Evolutionary conservation across 2,113 vertebrate genomes (phyloP).

Genomic region (Indicator indicator): DNA sequence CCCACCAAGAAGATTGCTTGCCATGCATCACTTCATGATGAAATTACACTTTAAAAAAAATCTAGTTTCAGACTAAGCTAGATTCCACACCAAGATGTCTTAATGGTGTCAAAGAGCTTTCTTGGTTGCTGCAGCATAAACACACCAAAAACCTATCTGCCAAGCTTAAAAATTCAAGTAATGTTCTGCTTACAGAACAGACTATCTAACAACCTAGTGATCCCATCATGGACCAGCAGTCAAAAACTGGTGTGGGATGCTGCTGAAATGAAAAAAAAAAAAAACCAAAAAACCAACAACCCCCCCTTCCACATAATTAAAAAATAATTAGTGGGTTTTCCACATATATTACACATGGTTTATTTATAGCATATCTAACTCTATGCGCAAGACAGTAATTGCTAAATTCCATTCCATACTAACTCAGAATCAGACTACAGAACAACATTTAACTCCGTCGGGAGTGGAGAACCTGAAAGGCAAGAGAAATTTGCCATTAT

Average conservation of each 20-base stretch:
- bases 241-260: neutral
- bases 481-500: neutral
- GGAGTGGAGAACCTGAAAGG: neutral
- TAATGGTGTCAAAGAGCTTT: neutral
- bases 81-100: neutral
- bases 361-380: neutral
- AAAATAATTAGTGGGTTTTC: neutral
- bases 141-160: neutral
- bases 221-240: neutral
- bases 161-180: neutral
- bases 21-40: neutral
- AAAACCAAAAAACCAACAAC: too few relatives aligned
- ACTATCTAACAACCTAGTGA: neutral
- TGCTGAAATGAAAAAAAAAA: too few relatives aligned
- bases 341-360: fast-evolving
- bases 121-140: neutral
- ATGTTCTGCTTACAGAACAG: neutral
- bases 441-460: neutral
- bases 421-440: neutral
- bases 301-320: too few relatives aligned
- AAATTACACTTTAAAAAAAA: neutral
- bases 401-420: neutral
- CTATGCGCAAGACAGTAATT: neutral
- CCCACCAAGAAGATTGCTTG: neutral
- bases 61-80: neutral